Percentiles rank a stretch among this genome's conserved stretches.
Evolutionary conservation across 1,140 invertebrate genomes (phyloP).

Genomic region (Anastatus disparis): DNA sequence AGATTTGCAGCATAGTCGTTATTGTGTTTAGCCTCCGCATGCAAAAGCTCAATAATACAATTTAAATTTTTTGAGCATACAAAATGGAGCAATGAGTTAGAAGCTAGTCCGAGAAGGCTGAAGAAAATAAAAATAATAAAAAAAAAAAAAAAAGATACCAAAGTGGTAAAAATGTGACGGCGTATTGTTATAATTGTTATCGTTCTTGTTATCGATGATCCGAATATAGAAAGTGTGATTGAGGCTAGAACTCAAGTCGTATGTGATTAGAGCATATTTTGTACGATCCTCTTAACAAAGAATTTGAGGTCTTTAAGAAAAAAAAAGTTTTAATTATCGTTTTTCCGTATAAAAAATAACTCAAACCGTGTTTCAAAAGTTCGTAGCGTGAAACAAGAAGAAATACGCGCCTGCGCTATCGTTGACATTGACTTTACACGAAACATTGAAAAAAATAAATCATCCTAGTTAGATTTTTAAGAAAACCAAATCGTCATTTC

Average conservation of each 20-base stretch:
- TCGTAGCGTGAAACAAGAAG: background rate
- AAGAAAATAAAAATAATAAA: constrained; percentile 12
- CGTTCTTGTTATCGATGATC: constrained; percentile 51
- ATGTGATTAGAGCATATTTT: constrained; percentile 59
- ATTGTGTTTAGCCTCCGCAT: constrained; percentile 18
- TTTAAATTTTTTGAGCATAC: constrained; percentile 19
- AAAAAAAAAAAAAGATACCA: constrained; percentile 19
- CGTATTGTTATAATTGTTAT: constrained; percentile 55
- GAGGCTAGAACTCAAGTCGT: constrained; percentile 31
- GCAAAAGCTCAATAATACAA: constrained; percentile 3
- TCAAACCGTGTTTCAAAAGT: background rate
- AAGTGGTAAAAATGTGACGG: constrained; percentile 32
- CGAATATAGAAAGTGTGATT: constrained; percentile 41
- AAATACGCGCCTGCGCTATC: constrained; percentile 27
- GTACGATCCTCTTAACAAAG: constrained; percentile 52
- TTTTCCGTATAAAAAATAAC: background rate
- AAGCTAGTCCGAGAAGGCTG: constrained; percentile 40
- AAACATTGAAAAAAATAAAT: constrained; percentile 9
- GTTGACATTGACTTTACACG: constrained; percentile 24
- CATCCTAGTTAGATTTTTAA: constrained; percentile 1
- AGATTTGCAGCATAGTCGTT: constrained; percentile 14
- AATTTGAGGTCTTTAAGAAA: constrained; percentile 45
- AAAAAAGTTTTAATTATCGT: constrained; percentile 20
- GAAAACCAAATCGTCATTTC: background rate
- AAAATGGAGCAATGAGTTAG: constrained; percentile 14